Evolutionary conservation across 2,888 invertebrate species (phyloP).

Genomic region (Tubulanus polymorphus): DNA sequence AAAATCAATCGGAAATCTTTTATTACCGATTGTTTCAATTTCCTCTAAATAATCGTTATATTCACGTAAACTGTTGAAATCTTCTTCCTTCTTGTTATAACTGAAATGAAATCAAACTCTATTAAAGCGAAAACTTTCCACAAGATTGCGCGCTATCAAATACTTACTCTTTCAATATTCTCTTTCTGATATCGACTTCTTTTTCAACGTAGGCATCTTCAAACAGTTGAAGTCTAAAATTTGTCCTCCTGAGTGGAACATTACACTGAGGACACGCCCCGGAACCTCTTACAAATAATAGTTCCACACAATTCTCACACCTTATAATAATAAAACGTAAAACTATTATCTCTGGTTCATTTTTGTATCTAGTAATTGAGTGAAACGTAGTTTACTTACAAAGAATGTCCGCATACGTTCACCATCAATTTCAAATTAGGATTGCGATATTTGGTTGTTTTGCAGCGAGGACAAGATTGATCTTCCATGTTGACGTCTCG

Average conservation of each 20-base stretch:
- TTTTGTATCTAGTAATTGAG: background rate
- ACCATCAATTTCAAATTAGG: conserved; percentile 95
- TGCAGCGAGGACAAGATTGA: conserved; percentile 91
- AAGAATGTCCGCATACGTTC: conserved; percentile 94
- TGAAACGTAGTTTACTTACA: conserved; percentile 52
- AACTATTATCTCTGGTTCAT: conserved; percentile 3
- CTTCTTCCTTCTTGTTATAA: conserved; percentile 92
- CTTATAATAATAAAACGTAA: conserved; percentile 26
- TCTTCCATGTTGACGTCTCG: conserved; percentile 77
- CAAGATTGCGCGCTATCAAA: background rate
- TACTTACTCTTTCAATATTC: conserved; percentile 63
- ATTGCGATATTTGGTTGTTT: conserved; percentile 93
- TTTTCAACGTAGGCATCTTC: conserved; percentile 96
- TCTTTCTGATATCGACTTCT: conserved; percentile 90
- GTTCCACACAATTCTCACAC: conserved; percentile 95
- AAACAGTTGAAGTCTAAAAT: conserved; percentile 90
- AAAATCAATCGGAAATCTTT: no score
- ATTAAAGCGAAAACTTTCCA: background rate
- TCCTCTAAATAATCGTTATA: conserved; percentile 97
- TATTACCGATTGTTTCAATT: conserved; percentile 71
- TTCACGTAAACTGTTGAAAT: conserved; percentile 76
- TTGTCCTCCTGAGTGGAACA: conserved; percentile 78
- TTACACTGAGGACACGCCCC: conserved; percentile 93
- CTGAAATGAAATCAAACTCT: conserved; percentile 52
- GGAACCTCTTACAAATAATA: conserved; percentile 89